Conservation (phyloP, 2,113 vertebrate genomes). For the Motacilla alba region DNA sequence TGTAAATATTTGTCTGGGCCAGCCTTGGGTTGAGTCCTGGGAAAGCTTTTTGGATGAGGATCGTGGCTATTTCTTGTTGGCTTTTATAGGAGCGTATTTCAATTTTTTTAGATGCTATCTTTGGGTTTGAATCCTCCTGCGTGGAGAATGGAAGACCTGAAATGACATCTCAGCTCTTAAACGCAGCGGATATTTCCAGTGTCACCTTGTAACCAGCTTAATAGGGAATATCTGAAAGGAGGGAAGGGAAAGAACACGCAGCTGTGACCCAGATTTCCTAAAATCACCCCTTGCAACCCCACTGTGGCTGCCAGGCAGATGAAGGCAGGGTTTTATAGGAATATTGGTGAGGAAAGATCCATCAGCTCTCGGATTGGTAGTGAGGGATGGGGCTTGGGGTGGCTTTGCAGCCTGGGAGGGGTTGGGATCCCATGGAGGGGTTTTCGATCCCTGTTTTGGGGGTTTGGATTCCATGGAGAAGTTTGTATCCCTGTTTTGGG, state of each 20-base stretch:
- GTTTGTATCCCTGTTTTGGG: neutral
- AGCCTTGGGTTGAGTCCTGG: conserved; percentile 18
- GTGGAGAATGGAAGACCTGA: neutral
- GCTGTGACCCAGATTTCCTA: neutral
- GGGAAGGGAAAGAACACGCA: neutral
- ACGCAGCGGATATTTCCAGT: neutral
- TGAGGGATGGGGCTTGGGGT: neutral
- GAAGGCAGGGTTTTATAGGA: neutral
- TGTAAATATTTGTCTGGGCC: conserved; percentile 60
- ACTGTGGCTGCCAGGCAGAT: neutral
- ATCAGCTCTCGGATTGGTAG: neutral
- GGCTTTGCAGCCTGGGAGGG: neutral
- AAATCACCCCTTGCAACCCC: neutral
- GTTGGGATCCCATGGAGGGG: too few species aligned
- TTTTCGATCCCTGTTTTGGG: neutral
- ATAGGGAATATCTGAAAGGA: neutral
- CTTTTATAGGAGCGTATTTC: conserved; percentile 14
- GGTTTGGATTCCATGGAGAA: too few species aligned
- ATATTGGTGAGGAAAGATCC: neutral
- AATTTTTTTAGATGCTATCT: neutral
- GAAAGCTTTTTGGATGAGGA: conserved; percentile 48
- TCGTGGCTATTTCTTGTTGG: neutral
- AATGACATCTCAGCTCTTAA: neutral
- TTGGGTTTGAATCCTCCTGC: conserved; percentile 11
- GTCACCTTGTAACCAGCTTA: neutral